These are phyloP conservation scores for Pinctada fucata DNA, from an alignment of 2,888 invertebrate genomes.

Conservation along the genomic window DNA sequence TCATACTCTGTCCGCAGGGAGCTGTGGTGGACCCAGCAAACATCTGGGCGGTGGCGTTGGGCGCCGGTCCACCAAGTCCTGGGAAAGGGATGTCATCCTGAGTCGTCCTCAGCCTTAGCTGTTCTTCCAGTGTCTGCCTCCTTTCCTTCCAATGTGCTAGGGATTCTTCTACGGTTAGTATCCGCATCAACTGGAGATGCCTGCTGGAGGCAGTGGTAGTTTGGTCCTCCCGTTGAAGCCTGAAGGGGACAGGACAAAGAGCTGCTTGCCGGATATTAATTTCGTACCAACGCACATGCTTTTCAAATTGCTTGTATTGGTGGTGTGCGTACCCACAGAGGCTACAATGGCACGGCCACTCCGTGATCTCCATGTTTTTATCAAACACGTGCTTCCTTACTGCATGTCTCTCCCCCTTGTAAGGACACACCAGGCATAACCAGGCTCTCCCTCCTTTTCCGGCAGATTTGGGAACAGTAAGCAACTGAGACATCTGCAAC, in stretches of 20 bases:
- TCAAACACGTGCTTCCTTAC: neutral
- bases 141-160: neutral
- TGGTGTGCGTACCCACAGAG: neutral
- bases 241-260: neutral
- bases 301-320: neutral
- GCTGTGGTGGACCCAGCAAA: neutral
- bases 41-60: neutral
- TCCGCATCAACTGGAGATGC: neutral
- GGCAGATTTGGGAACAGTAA: neutral
- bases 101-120: neutral
- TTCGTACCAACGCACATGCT: neutral
- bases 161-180: neutral
- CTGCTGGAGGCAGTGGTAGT: neutral
- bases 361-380: neutral
- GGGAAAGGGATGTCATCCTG: neutral
- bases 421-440: neutral
- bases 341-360: conserved; percentile 1
- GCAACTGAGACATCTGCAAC: too few species aligned
- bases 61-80: neutral
- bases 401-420: neutral
- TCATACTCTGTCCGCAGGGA: too few species aligned
- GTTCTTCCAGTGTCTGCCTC: neutral
- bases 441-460: conserved; percentile 1
- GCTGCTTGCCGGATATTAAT: neutral
- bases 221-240: neutral